phyloP scores from a whole-genome alignment of 1,140 invertebrate species.

The Carposina sasakii region DNA sequence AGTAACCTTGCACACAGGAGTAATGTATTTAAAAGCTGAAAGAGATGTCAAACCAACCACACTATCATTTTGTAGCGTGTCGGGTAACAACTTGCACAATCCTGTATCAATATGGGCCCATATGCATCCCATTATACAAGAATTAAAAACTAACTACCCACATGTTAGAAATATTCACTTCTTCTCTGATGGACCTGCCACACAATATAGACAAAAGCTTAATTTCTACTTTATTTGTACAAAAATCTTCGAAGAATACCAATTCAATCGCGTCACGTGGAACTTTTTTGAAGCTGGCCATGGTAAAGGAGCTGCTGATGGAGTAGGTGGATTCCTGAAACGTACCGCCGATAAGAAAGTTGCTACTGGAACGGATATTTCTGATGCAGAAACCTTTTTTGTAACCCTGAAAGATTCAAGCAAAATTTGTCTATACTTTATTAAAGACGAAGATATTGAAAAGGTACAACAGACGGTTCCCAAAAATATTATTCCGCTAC shows the following conservation, averaged over 20 bases:
- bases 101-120: slow-evolving; percentile 7
- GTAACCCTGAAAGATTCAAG: slow-evolving; percentile 2
- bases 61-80: slow-evolving; percentile 1
- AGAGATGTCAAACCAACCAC: background rate
- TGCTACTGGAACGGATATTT: background rate
- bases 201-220: background rate
- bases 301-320: slow-evolving; percentile 12
- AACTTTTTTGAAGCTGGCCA: slow-evolving; percentile 20
- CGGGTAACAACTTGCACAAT: background rate
- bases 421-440: slow-evolving; percentile 3
- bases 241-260: background rate
- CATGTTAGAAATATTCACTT: background rate
- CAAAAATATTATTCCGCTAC: background rate
- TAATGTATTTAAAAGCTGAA: background rate
- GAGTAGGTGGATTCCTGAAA: background rate
- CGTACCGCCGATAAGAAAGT: background rate
- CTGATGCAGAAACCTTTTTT: background rate
- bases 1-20: slow-evolving; percentile 5
- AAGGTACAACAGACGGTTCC: background rate
- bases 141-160: background rate
- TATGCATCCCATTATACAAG: slow-evolving; percentile 3
- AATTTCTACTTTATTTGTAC: background rate
- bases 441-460: slow-evolving; percentile 2
- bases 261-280: slow-evolving; percentile 9
- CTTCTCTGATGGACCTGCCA: slow-evolving; percentile 2